A percentile compares a stretch with the other conserved stretches of the same genome.
phyloP scores from a whole-genome alignment of 1,140 invertebrate species.

The Ceratosolen fusciceps region DNA sequence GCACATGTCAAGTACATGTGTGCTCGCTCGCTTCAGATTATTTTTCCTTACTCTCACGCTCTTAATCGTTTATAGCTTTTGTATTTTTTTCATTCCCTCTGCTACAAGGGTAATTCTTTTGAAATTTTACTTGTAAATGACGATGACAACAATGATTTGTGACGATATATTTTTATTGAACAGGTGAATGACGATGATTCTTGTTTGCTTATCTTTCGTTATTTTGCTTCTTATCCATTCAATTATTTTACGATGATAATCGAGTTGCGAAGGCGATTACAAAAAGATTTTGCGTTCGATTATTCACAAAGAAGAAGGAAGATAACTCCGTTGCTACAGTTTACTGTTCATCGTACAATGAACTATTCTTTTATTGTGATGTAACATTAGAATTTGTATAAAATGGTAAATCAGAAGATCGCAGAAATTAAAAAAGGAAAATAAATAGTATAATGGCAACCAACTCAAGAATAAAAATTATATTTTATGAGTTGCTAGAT shows the following conservation, averaged over 20 bases:
- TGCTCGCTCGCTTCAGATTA: constrained; percentile 43
- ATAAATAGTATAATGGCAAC: constrained; percentile 30
- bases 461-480: constrained; percentile 19
- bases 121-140: constrained; percentile 55
- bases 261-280: constrained; percentile 50
- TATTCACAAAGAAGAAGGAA: constrained; percentile 49
- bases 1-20: constrained; percentile 51
- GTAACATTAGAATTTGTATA: constrained; percentile 60
- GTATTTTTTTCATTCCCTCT: constrained; percentile 21
- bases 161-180: constrained; percentile 19
- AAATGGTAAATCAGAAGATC: constrained; percentile 60
- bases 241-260: constrained; percentile 54
- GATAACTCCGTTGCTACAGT: constrained; percentile 59
- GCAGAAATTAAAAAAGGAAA: constrained; percentile 47
- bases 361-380: constrained; percentile 58
- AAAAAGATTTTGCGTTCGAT: constrained; percentile 36
- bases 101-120: constrained; percentile 39
- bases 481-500: constrained; percentile 45
- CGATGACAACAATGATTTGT: constrained; percentile 54
- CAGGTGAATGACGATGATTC: constrained; percentile 40
- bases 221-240: background rate
- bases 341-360: constrained; percentile 50
- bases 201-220: constrained; percentile 12
- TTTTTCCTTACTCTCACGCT: constrained; percentile 25
- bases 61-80: background rate